These are phyloP conservation scores for Drepana arcuata DNA, from an alignment of 1,140 invertebrate species.

Conservation along the genomic window DNA sequence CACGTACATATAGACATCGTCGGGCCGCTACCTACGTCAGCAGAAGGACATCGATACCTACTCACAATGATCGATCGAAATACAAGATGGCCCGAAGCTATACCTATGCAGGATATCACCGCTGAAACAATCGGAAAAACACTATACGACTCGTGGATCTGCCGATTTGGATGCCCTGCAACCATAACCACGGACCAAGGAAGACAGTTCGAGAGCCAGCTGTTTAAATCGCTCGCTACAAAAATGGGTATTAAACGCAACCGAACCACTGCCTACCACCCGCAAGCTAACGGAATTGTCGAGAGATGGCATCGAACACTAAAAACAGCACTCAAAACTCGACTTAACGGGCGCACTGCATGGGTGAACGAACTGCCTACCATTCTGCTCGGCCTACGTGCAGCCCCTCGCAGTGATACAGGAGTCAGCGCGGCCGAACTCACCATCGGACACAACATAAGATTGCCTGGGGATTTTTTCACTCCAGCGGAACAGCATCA, in stretches of 20 bases:
- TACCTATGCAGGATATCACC: background rate
- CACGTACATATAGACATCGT: background rate
- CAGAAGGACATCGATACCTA: background rate
- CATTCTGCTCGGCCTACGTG: background rate
- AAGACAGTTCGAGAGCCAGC: background rate
- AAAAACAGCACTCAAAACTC: background rate
- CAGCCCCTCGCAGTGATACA: background rate
- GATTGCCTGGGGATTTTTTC: background rate
- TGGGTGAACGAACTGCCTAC: background rate
- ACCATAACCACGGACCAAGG: background rate
- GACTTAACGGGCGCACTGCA: background rate
- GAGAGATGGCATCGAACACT: background rate
- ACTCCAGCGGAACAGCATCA: too few species aligned
- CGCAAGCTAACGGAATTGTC: background rate
- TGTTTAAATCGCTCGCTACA: background rate
- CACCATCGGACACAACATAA: background rate
- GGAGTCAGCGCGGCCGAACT: background rate
- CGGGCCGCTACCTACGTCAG: background rate
- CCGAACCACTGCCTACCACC: background rate
- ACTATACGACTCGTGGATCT: background rate
- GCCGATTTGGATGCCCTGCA: background rate
- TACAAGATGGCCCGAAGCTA: background rate
- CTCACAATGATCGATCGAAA: background rate
- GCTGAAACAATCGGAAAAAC: background rate
- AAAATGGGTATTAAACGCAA: background rate